phyloP scores from a whole-genome alignment of 1,140 invertebrate genomes.

The Neotoxoptera formosana region DNA sequence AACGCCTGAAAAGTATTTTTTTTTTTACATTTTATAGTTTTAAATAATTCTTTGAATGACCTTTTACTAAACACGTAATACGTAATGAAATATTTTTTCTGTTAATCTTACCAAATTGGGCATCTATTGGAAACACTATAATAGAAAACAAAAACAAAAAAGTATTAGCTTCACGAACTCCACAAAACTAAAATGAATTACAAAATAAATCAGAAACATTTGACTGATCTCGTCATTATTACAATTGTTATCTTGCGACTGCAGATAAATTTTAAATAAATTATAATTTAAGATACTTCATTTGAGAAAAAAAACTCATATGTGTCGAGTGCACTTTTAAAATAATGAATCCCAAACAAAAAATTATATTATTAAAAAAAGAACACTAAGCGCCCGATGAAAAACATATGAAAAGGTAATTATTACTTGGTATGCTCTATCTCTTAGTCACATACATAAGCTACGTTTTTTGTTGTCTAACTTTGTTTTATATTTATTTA shows the following conservation, averaged over 20 bases:
- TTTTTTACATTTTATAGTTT: neutral
- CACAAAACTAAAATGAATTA: neutral
- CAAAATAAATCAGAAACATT: neutral
- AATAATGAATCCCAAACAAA: slow-evolving; percentile 34
- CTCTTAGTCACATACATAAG: neutral
- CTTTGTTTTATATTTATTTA: neutral
- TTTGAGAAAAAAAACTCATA: neutral
- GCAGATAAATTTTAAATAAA: neutral
- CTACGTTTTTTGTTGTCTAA: neutral
- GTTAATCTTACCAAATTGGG: slow-evolving; percentile 67
- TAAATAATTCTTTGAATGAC: neutral
- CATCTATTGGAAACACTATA: slow-evolving; percentile 78
- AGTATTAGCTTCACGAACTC: slow-evolving; percentile 14
- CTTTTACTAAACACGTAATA: neutral
- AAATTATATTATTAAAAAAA: neutral
- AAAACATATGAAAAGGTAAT: neutral
- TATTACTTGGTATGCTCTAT: neutral
- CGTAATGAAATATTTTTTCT: neutral
- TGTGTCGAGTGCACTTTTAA: slow-evolving; percentile 11
- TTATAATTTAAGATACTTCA: neutral
- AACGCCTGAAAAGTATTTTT: slow-evolving; percentile 17
- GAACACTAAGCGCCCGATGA: neutral
- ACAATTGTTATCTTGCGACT: neutral
- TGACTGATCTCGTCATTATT: neutral
- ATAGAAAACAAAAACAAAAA: slow-evolving; percentile 62